These are phyloP conservation scores for Phaenicophaeus curvirostris DNA, from an alignment of 2,797 vertebrate genomes.

Conservation along the genomic window DNA sequence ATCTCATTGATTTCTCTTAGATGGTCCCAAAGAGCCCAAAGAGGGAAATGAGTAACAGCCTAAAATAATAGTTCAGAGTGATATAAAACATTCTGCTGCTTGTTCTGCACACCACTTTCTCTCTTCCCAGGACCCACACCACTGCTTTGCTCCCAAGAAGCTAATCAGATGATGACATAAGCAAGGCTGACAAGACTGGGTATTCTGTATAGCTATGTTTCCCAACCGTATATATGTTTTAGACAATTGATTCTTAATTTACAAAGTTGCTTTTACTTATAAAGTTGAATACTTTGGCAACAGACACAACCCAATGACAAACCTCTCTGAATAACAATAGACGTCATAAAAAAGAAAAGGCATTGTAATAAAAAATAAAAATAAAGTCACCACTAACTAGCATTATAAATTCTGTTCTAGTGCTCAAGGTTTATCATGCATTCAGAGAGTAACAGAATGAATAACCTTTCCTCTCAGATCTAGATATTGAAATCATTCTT, in stretches of 20 bases:
- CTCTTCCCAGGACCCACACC: neutral
- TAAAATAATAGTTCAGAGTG: neutral
- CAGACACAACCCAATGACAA: neutral
- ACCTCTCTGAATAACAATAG: neutral
- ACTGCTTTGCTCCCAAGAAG: neutral
- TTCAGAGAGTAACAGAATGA: neutral
- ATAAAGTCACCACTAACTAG: neutral
- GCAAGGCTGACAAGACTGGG: neutral
- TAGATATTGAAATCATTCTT: neutral
- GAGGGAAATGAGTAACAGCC: neutral
- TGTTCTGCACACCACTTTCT: neutral
- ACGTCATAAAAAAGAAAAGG: neutral
- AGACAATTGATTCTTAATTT: neutral
- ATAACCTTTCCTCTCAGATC: neutral
- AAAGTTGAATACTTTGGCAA: neutral
- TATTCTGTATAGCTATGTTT: neutral
- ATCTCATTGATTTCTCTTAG: neutral
- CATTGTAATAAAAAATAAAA: neutral
- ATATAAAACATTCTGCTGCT: conserved; percentile 25
- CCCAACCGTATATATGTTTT: neutral
- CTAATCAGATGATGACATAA: neutral
- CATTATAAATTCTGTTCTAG: neutral
- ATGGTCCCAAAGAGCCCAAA: neutral
- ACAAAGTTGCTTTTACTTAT: neutral
- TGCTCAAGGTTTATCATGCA: neutral